Conservation (phyloP, 2,113 vertebrate species). For the Poeciliopsis occidentalis region DNA sequence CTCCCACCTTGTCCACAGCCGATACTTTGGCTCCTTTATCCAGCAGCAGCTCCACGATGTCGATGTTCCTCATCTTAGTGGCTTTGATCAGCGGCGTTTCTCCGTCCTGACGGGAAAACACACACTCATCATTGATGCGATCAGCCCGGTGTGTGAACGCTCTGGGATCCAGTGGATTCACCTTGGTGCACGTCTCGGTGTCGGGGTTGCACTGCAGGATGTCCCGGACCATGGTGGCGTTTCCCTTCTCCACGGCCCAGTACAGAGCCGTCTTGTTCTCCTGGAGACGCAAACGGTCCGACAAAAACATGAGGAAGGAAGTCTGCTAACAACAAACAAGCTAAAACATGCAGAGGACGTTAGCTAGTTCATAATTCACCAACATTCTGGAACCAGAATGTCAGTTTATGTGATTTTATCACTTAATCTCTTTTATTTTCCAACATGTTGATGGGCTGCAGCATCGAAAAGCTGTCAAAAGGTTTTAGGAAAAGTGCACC, state of each 20-base stretch:
- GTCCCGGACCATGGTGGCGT: conserved; percentile 95
- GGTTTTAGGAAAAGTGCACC: too few relatives aligned
- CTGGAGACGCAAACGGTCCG: conserved; percentile 63
- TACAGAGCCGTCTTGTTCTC: conserved; percentile 96
- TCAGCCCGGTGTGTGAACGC: too few relatives aligned
- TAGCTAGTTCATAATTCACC: too few relatives aligned
- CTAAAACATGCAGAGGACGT: too few relatives aligned
- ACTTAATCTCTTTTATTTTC: too few relatives aligned
- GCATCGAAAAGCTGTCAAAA: too few relatives aligned
- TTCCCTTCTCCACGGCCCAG: conserved; percentile 98
- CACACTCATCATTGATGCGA: too few relatives aligned
- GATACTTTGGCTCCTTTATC: conserved; percentile 98
- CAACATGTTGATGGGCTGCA: too few relatives aligned
- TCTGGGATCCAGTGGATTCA: conserved; percentile 39
- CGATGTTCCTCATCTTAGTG: conserved; percentile 98
- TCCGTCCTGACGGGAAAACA: conserved; percentile 83
- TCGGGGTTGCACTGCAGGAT: conserved; percentile 98
- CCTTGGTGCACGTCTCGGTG: conserved; percentile 96
- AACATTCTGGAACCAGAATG: too few relatives aligned
- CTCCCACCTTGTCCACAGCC: conserved; percentile 90
- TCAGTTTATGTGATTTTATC: too few relatives aligned
- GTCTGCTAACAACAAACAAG: too few relatives aligned
- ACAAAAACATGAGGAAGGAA: too few relatives aligned
- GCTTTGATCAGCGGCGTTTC: conserved; percentile 97
- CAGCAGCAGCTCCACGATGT: conserved; percentile 95